Conservation (phyloP, 2,888 invertebrate genomes). For the Leuctra nigra region DNA sequence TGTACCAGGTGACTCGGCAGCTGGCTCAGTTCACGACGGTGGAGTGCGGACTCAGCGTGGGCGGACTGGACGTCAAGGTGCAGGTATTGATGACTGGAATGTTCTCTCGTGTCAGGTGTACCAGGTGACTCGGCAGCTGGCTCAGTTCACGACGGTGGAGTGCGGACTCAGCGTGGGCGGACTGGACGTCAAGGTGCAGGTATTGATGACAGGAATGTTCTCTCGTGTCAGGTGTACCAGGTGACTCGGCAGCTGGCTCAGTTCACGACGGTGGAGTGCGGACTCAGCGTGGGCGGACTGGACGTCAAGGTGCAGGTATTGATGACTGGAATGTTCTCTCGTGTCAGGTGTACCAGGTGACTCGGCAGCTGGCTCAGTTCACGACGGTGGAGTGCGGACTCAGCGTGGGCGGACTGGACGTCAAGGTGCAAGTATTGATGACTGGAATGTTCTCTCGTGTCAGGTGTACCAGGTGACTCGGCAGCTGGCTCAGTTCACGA, state of each 20-base stretch:
- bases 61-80: constrained; percentile 77
- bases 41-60: constrained; percentile 77
- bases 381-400: constrained; percentile 74
- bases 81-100: too few species aligned
- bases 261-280: constrained; percentile 74
- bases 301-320: constrained; percentile 73
- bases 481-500: constrained; percentile 82
- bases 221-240: constrained; percentile 63
- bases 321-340: too few species aligned
- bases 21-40: constrained; percentile 80
- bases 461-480: constrained; percentile 86
- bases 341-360: constrained; percentile 76
- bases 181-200: constrained; percentile 72
- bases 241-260: constrained; percentile 88
- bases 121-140: constrained; percentile 83
- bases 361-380: constrained; percentile 83
- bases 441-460: too few species aligned
- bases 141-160: constrained; percentile 78
- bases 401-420: constrained; percentile 82
- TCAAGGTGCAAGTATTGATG: constrained; percentile 75
- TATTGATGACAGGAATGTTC: too few species aligned
- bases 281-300: constrained; percentile 79
- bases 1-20: constrained; percentile 89
- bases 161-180: constrained; percentile 83
- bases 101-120: too few species aligned